Conservation (phyloP, 2,113 vertebrate species). For the Edolisoma coerulescens region DNA sequence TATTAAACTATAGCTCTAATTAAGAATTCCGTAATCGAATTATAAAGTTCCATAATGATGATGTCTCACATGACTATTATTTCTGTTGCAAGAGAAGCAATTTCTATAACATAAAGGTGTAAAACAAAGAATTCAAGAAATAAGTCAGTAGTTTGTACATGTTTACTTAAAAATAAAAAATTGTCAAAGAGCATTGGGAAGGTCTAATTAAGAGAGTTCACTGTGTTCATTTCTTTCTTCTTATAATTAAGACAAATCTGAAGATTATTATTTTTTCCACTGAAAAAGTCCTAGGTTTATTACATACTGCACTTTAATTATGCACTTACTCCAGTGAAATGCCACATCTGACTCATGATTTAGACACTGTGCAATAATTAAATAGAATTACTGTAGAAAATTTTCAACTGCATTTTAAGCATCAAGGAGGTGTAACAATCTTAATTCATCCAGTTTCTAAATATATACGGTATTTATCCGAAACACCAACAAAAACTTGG, state of each 20-base stretch:
- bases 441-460: neutral
- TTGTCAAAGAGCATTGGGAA: neutral
- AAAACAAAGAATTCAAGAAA: neutral
- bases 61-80: neutral
- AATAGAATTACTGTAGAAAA: neutral
- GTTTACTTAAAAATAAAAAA: neutral
- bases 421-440: neutral
- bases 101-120: neutral
- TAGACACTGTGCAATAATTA: neutral
- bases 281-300: neutral
- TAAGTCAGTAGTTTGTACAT: neutral
- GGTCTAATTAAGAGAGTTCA: neutral
- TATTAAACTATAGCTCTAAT: neutral
- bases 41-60: neutral
- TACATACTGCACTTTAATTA: constrained; percentile 10
- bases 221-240: neutral
- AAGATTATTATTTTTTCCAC: neutral
- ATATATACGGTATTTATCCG: neutral
- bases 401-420: neutral
- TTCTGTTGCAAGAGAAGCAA: neutral
- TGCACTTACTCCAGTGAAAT: neutral
- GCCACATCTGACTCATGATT: neutral
- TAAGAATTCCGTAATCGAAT: neutral
- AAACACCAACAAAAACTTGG: neutral
- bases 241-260: neutral